Conservation (phyloP, 2,113 vertebrate genomes). For the Apus apus region DNA sequence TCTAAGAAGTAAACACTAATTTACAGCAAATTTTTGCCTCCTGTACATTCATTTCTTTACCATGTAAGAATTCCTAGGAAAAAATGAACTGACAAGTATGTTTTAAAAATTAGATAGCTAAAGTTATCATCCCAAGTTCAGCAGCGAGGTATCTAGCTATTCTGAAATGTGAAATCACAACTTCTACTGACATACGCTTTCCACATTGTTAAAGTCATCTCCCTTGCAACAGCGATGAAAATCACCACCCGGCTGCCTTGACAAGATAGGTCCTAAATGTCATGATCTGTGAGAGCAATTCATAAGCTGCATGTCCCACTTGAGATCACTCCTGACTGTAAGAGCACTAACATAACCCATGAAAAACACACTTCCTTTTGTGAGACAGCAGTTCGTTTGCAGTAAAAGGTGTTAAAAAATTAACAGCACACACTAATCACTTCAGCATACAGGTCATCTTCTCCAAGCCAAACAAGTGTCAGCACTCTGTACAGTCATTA, state of each 20-base stretch:
- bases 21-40: not conserved
- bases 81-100: not conserved
- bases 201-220: fast-evolving
- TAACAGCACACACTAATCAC: not conserved
- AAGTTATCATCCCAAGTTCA: not conserved
- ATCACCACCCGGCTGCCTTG: not conserved
- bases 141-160: not conserved
- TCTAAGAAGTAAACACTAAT: not conserved
- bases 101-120: not conserved
- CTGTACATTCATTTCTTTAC: not conserved
- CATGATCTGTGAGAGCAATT: not conserved
- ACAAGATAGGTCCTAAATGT: not conserved
- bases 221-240: not conserved
- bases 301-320: not conserved
- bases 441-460: not conserved
- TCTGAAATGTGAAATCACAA: not conserved
- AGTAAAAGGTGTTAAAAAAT: not conserved
- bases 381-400: not conserved
- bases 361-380: not conserved
- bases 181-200: not conserved
- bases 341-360: not conserved
- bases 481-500: constrained; percentile 11
- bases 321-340: not conserved
- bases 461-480: not conserved
- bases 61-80: not conserved